phyloP scores from a whole-genome alignment of 2,113 vertebrate species.

The Xenus cinereus region DNA sequence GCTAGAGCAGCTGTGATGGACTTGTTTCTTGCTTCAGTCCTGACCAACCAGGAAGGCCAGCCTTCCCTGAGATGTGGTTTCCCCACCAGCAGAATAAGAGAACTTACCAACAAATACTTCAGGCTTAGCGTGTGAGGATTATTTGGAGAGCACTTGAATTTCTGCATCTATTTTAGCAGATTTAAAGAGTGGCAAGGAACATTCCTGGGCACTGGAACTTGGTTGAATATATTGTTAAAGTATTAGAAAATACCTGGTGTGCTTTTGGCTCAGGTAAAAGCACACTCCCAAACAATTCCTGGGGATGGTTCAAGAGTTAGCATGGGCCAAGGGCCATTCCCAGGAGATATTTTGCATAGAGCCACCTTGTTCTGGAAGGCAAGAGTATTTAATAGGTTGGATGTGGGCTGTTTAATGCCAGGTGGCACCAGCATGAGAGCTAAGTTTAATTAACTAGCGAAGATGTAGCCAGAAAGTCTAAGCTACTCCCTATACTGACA shows the following conservation, averaged over 20 bases:
- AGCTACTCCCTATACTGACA: background rate
- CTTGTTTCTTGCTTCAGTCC: background rate
- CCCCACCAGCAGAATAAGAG: background rate
- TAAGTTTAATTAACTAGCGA: background rate
- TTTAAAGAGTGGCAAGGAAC: background rate
- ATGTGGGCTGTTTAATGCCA: background rate
- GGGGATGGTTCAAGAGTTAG: background rate
- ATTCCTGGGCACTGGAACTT: background rate
- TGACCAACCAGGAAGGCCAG: background rate
- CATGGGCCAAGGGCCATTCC: background rate
- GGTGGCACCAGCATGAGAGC: background rate
- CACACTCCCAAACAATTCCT: background rate
- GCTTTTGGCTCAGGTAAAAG: background rate
- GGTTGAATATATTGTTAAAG: background rate
- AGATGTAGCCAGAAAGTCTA: background rate
- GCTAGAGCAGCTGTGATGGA: background rate
- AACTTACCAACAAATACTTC: background rate
- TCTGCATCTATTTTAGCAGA: background rate
- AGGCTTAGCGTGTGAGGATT: background rate
- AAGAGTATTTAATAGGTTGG: background rate
- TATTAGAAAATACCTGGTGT: background rate
- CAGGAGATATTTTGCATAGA: background rate
- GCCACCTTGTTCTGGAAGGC: background rate
- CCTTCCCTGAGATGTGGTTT: background rate
- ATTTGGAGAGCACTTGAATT: background rate